Base-by-base conservation (phyloP, 2,888 invertebrate species). In the Zaprionus bogoriensis region DNA sequence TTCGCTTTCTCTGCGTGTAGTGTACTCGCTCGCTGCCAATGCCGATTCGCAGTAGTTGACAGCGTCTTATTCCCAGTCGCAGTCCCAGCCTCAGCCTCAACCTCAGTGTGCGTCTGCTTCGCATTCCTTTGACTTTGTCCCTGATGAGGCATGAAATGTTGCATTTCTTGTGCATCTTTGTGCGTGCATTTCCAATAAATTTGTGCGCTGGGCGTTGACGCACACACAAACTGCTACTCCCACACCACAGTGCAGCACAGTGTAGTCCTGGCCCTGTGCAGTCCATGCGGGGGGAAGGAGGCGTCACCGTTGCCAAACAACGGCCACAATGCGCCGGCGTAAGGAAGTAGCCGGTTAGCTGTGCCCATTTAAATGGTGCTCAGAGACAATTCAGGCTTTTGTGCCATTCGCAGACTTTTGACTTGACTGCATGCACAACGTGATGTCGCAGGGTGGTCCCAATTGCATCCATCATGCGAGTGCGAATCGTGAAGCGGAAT, bases 321-420 rank as follows among this genome's bases (percentile, higher is more conserved):
- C 52, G 22, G 62, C 17, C 42, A 81, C 81, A 86, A 81, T 73
- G 69, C 27, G 17, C 14, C 44, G 68, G 88, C 88, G 89, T 88
- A 88, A 88, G 88, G 88, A 88, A 89, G 89, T 88, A 88, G 88
- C 89, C 55, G 68, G 70, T 79, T 87, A 85, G 75, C 69, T 75
- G 72, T 83, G 77, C 72, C 76, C 66, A 83, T 83, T 89, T 83
- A 87, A 88, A 89, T 77, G 74, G 45, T 63, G 50, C 59, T 83
- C 62, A 36, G 14, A 30, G 23, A 0, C 61, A 46, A 62, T 62
- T 53, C 28, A 51, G 9, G 19, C 54, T 39, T 41, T 53, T 70
- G 57, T 58, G 32, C 32, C 32, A 9, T 27, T 22, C 19, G 28
- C 4, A 28, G 48, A n/a, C 10, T 23, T 25, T 23, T 50, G 62